Percentiles rank a stretch among this genome's conserved stretches.
phyloP scores from a whole-genome alignment of 2,888 invertebrate genomes.

The Sisyra nigra region DNA sequence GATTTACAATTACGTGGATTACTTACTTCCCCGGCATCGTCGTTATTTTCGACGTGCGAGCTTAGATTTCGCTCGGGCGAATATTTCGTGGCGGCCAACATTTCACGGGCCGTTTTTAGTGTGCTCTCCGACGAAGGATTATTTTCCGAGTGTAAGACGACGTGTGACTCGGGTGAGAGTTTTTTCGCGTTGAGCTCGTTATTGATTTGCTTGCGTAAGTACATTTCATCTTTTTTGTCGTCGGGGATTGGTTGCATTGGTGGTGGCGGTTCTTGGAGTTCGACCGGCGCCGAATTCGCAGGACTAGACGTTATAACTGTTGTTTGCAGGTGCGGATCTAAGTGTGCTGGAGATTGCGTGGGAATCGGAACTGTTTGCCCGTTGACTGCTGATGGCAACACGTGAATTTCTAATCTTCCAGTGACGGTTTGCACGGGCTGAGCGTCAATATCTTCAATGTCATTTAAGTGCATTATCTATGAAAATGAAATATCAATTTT shows the following conservation, averaged over 20 bases:
- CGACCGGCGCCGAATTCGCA: constrained; percentile 6
- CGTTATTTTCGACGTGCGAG: not conserved
- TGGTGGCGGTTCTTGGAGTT: not conserved
- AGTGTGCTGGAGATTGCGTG: constrained; percentile 3
- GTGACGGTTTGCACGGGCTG: constrained; percentile 33
- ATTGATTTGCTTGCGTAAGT: too few relatives aligned
- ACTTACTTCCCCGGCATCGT: constrained; percentile 1
- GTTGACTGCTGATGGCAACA: constrained; percentile 32
- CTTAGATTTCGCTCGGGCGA: constrained; percentile 6
- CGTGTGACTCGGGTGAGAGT: constrained; percentile 7
- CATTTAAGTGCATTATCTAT: constrained; percentile 15
- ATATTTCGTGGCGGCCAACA: constrained; percentile 2
- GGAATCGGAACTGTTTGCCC: constrained; percentile 5
- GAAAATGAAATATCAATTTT: constrained; percentile 7
- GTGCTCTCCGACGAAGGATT: constrained; percentile 6
- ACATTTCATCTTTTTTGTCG: not conserved
- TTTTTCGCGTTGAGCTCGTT: constrained; percentile 1
- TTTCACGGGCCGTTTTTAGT: constrained; percentile 7
- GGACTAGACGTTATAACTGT: constrained; percentile 9
- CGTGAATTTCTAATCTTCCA: constrained; percentile 68
- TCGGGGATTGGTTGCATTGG: not conserved
- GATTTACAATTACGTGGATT: not conserved
- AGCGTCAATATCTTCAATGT: constrained; percentile 7
- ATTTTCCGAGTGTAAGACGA: constrained; percentile 3
- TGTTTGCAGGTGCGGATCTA: constrained; percentile 8